phyloP scores from a whole-genome alignment of 2,797 vertebrate species.

The Catostomus latipinnis region DNA sequence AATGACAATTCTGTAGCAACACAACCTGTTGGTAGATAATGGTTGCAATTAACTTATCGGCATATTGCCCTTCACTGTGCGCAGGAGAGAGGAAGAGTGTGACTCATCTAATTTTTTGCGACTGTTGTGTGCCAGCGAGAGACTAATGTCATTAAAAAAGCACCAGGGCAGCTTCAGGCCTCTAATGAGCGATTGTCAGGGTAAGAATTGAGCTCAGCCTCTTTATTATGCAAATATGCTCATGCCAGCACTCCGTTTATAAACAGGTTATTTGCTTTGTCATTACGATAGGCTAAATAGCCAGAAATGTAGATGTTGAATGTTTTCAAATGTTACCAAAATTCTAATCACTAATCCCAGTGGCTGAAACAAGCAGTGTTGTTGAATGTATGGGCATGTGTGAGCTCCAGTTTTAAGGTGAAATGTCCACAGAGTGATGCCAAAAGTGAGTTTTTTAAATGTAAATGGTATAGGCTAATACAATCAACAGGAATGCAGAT shows the following conservation, averaged over 20 bases:
- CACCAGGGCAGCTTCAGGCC: conserved; percentile 21
- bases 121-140: conserved; percentile 57
- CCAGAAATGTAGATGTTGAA: neutral
- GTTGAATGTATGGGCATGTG: too few relatives aligned
- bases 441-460: too few relatives aligned
- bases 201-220: neutral
- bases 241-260: conserved; percentile 1
- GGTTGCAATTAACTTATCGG: conserved; percentile 73
- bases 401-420: too few relatives aligned
- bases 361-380: too few relatives aligned
- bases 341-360: too few relatives aligned
- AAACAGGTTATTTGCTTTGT: conserved; percentile 26
- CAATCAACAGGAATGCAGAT: too few relatives aligned
- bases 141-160: conserved; percentile 57
- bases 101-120: conserved; percentile 61
- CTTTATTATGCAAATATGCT: conserved; percentile 45
- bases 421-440: too few relatives aligned
- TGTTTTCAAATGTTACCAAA: neutral
- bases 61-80: conserved; percentile 63
- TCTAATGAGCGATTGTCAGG: conserved; percentile 40
- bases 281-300: neutral
- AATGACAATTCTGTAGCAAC: conserved; percentile 62
- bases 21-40: conserved; percentile 65
- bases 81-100: conserved; percentile 42
- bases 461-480: too few relatives aligned